phyloP scores from a whole-genome alignment of 53 echinoderm and acorn worm genomes.

The Temnopleurus reevesii region DNA sequence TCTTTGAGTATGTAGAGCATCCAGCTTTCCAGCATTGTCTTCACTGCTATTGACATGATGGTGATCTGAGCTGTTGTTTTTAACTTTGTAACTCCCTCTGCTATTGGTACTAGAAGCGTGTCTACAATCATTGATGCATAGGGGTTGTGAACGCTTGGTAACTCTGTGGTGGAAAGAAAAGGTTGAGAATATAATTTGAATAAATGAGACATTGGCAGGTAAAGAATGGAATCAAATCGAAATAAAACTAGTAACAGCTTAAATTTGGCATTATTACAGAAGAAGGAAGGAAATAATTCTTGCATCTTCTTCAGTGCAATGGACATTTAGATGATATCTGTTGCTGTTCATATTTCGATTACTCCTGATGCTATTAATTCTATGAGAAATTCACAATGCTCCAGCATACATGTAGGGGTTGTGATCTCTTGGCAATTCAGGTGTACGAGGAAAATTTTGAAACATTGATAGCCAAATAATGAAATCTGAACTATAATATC shows the following conservation, averaged over 20 bases:
- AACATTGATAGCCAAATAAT: no score
- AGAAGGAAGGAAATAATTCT: no score
- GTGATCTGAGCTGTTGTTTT: slow-evolving; percentile 91
- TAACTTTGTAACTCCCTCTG: slow-evolving; percentile 86
- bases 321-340: slow-evolving; percentile 80
- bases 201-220: no score
- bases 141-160: slow-evolving; percentile 85
- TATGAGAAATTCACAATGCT: slow-evolving; percentile 69
- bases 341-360: slow-evolving; percentile 71
- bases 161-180: slow-evolving; percentile 59
- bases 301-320: no score
- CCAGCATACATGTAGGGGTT: slow-evolving; percentile 88
- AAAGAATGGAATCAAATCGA: no score
- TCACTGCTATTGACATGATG: slow-evolving; percentile 83
- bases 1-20: slow-evolving; percentile 90
- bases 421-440: slow-evolving; percentile 80
- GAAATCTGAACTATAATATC: no score
- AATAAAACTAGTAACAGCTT: no score
- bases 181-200: no score
- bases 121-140: slow-evolving; percentile 80
- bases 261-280: no score
- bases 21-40: slow-evolving; percentile 93
- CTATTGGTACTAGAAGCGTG: slow-evolving; percentile 80
- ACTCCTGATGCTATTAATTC: slow-evolving; percentile 79
- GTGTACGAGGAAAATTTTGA: no score